Base-by-base conservation (phyloP, 2,113 vertebrate species). In the Myiozetetes cayanensis region DNA sequence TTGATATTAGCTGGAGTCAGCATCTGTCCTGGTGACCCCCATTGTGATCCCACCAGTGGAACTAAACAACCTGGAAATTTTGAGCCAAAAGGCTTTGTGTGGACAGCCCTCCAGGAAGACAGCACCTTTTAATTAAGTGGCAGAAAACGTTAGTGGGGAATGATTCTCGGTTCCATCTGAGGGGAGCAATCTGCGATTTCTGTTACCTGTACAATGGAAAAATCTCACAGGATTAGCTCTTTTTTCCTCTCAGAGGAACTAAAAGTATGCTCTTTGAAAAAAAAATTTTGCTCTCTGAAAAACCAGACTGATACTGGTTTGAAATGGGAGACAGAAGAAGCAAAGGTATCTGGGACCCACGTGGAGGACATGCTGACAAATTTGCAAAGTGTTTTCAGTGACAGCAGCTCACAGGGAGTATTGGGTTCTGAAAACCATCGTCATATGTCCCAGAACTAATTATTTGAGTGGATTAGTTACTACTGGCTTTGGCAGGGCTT, bases 401-500 rank as follows among this genome's bases (percentile, higher is more conserved):
- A 39, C 39, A 58, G 59, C 0, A 0, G n/a, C 84, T 89, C 8
- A 1, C 6, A 55, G 56, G 37, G 72, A 92, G 44, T 85, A 68
- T 12, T 22, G 11, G 31, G 24, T 89, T 92, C 71, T 85, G 56
- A 87, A 92, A 89, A 74, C 55, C 61, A 16, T 43, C 9, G 0
- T 84, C 35, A 73, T 89, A 66, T 82, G 39, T 92, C 76, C 76
- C 47, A 25, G 44, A 87, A 68, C n/a, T 78, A 91, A 94, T 87
- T 95, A 74, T 77, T 56, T 72, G 73, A 89, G 73, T 72, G 47
- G 68, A 87, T 94, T 95, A 94, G 70, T 94, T 80, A 85, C 66
- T 85, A 15, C 76, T 81, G 70, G 19, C 56, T 92, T 81, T 94
- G 70, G 61, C 70, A 92, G 65, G 35, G 30, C 28, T 78, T 93